Percentiles rank a stretch among this genome's conserved stretches.
Evolutionary conservation across 2,113 vertebrate species (phyloP).

Genomic region (Campylomormyrus tamandua): DNA sequence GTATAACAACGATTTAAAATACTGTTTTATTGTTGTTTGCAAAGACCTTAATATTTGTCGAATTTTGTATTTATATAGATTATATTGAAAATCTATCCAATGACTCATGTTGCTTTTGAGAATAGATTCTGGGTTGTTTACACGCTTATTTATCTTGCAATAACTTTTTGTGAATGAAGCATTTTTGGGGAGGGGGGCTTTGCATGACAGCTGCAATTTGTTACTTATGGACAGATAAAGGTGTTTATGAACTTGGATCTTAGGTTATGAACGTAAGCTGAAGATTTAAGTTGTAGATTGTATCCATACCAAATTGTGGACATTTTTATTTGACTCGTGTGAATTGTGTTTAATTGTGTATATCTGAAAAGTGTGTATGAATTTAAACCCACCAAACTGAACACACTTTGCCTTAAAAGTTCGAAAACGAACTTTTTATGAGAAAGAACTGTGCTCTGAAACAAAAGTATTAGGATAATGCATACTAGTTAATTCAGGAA

Average conservation of each 20-base stretch:
- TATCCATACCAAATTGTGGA: conserved; percentile 67
- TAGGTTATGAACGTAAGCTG: conserved; percentile 50
- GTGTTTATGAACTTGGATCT: conserved; percentile 60
- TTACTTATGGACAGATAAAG: conserved; percentile 63
- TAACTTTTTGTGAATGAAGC: conserved; percentile 67
- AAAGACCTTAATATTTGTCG: conserved; percentile 64
- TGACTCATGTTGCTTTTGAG: conserved; percentile 65
- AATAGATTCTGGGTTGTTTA: conserved; percentile 70
- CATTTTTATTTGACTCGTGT: conserved; percentile 50
- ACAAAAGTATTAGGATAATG: conserved; percentile 61
- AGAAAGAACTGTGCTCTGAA: conserved; percentile 69
- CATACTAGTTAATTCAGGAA: conserved; percentile 60
- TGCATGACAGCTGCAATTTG: conserved; percentile 74
- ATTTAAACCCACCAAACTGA: conserved; percentile 70
- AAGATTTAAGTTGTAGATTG: conserved; percentile 59
- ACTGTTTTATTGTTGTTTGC: conserved; percentile 63
- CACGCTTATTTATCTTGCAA: conserved; percentile 76
- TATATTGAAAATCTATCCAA: conserved; percentile 70
- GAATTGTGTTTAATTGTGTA: conserved; percentile 61
- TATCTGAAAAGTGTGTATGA: conserved; percentile 70
- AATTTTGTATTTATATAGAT: conserved; percentile 73
- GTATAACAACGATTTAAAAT: conserved; percentile 64
- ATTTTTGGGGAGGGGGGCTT: conserved; percentile 58
- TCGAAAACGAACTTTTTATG: conserved; percentile 62
- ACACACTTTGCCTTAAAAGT: conserved; percentile 76